Base-by-base conservation (phyloP, 2,888 invertebrate species). In the Chalcis sispes region DNA sequence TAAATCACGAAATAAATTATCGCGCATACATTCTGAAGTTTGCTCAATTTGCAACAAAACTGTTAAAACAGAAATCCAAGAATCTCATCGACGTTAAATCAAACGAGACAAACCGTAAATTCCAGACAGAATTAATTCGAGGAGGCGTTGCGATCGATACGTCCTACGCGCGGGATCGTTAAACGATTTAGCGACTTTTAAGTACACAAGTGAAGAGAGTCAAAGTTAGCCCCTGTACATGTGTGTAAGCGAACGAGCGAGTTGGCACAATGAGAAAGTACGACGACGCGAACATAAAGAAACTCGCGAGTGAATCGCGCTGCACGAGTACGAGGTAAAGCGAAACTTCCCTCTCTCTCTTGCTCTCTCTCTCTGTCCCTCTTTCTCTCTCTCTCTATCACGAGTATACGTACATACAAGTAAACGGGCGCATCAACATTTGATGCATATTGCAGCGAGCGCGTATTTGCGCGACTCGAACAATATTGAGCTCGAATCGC, bases 391-490 rank as follows among this genome's bases (percentile, higher is more conserved):
- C 48, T 29, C 42, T 64, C n/a, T 48, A n/a, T 25, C 29, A 10
- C 2, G 10, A n/a, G 25, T 54, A 54, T 54, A 25, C 7, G 23
- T 32, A 56, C 7, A 32, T 29, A 56, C 7, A 32, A 8, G 29
- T 32, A 56, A 29, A 15, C 27, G 20, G 25, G 27, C 15, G 50
- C 27, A 58, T 69, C 52, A 77, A 77, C 78, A 78, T 80, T 81
- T 79, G 80, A 80, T 81, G 80, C 80, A 81, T 82, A 81, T 81
- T 80, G 80, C 78, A 81, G 72, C 62, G 77, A 50, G 78, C 79
- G 62, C 78, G 61, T 81, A 79, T 82, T 79, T 80, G 78, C 79
- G 64, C 77, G 76, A 56, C 71, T 79, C 79, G 77, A 79, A 80
- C 81, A 81, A 81, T 81, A 82, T 82, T 81, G 80, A 75, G 79